phyloP scores from a whole-genome alignment of 2,888 invertebrate species.

The Junonia oenone region DNA sequence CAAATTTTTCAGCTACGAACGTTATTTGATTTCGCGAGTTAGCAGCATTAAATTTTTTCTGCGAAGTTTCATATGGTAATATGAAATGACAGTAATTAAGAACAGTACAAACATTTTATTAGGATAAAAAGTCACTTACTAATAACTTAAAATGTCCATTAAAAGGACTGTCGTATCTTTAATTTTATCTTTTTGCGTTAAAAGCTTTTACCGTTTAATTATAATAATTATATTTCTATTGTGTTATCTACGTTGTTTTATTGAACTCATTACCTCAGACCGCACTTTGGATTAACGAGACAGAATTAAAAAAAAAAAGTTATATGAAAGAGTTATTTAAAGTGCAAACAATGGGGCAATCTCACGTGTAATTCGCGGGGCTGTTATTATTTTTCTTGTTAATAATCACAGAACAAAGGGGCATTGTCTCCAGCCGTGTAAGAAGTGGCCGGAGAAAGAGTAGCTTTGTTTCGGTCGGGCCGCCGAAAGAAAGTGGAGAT shows the following conservation, averaged over 20 bases:
- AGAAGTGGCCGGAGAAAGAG: constrained; percentile 22
- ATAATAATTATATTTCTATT: background rate
- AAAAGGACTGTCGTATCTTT: background rate
- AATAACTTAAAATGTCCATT: too few relatives aligned
- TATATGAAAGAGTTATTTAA: constrained; percentile 12
- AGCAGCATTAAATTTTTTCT: too few relatives aligned
- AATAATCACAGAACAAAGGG: constrained; percentile 33
- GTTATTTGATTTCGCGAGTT: too few relatives aligned
- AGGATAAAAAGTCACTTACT: too few relatives aligned
- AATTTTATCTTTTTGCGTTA: background rate
- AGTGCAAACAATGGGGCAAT: constrained; percentile 34
- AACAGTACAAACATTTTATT: too few relatives aligned
- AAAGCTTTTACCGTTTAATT: background rate
- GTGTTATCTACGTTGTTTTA: background rate
- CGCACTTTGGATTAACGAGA: background rate
- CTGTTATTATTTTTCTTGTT: constrained; percentile 34
- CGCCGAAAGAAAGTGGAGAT: constrained; percentile 15
- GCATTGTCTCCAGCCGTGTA: constrained; percentile 30
- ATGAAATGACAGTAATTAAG: too few relatives aligned
- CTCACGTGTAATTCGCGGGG: constrained; percentile 34
- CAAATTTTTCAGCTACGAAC: too few relatives aligned
- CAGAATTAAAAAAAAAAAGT: constrained; percentile 2
- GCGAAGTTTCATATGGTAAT: too few relatives aligned
- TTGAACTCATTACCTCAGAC: background rate
- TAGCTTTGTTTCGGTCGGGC: constrained; percentile 23